A percentile compares a stretch with the other conserved stretches of the same genome.
phyloP scores from a whole-genome alignment of 1,140 invertebrate genomes.

The Chrysopa pallens region DNA sequence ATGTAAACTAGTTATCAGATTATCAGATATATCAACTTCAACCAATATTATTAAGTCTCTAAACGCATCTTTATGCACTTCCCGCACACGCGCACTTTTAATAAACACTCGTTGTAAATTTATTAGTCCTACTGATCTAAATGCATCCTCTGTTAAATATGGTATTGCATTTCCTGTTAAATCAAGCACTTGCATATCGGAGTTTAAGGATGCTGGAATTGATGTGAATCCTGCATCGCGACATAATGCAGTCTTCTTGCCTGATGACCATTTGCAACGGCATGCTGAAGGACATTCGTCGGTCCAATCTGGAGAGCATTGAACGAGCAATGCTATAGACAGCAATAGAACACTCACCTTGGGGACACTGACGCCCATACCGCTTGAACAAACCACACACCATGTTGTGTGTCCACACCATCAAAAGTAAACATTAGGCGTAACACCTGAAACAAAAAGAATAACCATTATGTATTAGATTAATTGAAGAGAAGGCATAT shows the following conservation, averaged over 20 bases:
- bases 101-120: slow-evolving; percentile 73
- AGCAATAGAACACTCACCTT: slow-evolving; percentile 1
- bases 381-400: neutral
- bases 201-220: slow-evolving; percentile 51
- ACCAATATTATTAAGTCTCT: slow-evolving; percentile 69
- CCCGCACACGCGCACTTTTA: slow-evolving; percentile 48
- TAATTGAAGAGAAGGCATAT: too few species aligned
- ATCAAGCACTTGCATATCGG: slow-evolving; percentile 73
- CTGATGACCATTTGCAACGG: slow-evolving; percentile 74
- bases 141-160: slow-evolving; percentile 57
- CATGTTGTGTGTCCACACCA: too few species aligned
- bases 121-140: slow-evolving; percentile 55
- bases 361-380: neutral
- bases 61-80: slow-evolving; percentile 66
- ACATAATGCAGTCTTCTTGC: slow-evolving; percentile 73
- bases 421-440: too few species aligned
- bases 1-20: slow-evolving; percentile 44
- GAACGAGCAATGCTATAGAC: slow-evolving; percentile 18
- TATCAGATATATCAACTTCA: slow-evolving; percentile 67
- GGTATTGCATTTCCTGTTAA: slow-evolving; percentile 62
- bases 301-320: slow-evolving; percentile 48
- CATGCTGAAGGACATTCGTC: slow-evolving; percentile 64
- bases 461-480: too few species aligned
- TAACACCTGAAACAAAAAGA: too few species aligned
- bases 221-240: slow-evolving; percentile 53